Conservation (phyloP, 2,797 vertebrate genomes). For the Trematomus bernacchii region DNA sequence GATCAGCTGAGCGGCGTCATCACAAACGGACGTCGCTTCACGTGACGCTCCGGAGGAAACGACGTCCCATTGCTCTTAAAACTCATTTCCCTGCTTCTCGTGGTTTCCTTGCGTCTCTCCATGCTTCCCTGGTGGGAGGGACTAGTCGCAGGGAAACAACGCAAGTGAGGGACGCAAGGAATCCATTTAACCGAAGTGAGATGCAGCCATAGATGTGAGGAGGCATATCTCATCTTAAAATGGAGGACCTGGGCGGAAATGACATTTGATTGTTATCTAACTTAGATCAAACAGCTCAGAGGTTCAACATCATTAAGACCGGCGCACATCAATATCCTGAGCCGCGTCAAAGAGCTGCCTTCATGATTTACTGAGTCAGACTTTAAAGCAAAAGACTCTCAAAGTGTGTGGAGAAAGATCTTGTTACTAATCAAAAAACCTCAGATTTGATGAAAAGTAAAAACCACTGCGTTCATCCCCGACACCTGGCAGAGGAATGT, state of each 20-base stretch:
- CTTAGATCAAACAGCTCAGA: neutral
- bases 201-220: neutral
- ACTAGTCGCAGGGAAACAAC: no score
- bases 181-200: no score
- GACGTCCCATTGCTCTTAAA: no score
- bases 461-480: no score
- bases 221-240: slow-evolving; percentile 30
- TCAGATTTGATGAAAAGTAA: neutral
- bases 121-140: no score
- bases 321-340: neutral
- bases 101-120: no score
- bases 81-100: no score
- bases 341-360: neutral
- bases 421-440: neutral
- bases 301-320: neutral
- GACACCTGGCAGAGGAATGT: no score
- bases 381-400: neutral
- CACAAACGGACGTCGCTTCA: no score
- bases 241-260: neutral
- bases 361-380: neutral
- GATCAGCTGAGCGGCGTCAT: no score
- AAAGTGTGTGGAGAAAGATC: neutral
- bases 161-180: no score
- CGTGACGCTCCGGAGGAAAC: no score
- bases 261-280: neutral